Percentiles rank a stretch among this genome's conserved stretches.
Evolutionary conservation across 2,888 invertebrate genomes (phyloP).

Genomic region (Ormyrus labotus): DNA sequence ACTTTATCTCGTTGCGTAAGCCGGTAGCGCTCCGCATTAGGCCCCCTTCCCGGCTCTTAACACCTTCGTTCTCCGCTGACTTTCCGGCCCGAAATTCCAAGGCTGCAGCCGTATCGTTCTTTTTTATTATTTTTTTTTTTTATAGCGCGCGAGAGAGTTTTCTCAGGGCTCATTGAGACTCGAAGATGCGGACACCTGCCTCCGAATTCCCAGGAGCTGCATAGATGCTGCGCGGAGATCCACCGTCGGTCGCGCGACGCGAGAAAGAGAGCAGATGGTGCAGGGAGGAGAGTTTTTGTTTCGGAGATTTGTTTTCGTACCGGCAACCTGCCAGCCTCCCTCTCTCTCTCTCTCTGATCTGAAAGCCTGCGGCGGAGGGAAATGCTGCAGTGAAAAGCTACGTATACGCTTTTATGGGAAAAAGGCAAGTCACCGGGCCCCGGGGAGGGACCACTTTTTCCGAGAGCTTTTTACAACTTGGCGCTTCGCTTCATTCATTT

Average conservation of each 20-base stretch:
- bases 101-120: background rate
- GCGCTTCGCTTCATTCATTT: conserved; percentile 61
- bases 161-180: conserved; percentile 67
- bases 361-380: background rate
- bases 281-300: conserved; percentile 66
- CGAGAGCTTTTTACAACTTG: conserved; percentile 60
- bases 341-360: background rate
- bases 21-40: conserved; percentile 71
- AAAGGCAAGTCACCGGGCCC: conserved; percentile 56
- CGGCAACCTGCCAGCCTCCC: conserved; percentile 50
- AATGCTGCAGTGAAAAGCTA: background rate
- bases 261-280: conserved; percentile 63
- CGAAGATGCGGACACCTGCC: conserved; percentile 70
- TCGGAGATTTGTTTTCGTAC: conserved; percentile 69
- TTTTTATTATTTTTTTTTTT: background rate
- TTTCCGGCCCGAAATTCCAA: conserved; percentile 34
- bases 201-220: conserved; percentile 58
- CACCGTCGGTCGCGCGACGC: conserved; percentile 57
- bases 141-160: conserved; percentile 45
- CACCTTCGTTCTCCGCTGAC: conserved; percentile 53
- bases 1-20: conserved; percentile 68
- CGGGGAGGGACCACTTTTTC: conserved; percentile 59
- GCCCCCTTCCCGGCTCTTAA: conserved; percentile 59
- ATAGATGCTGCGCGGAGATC: conserved; percentile 44
- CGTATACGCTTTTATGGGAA: conserved; percentile 49